Percentiles rank a stretch among this genome's conserved stretches.
These are phyloP conservation scores for Leptogaster cylindrica DNA, from an alignment of 2,888 invertebrate species.

Conservation along the genomic window DNA sequence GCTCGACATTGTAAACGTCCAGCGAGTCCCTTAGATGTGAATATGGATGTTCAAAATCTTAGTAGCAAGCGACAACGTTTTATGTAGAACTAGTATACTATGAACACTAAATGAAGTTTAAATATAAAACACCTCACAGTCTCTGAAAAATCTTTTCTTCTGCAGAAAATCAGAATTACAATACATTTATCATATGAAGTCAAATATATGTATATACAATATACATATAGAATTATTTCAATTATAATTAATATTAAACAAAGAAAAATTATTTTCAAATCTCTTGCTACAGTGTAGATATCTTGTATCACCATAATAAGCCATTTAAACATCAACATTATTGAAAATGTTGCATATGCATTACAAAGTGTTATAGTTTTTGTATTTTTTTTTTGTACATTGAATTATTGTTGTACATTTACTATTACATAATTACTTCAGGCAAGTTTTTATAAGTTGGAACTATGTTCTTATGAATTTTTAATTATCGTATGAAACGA, in stretches of 20 bases:
- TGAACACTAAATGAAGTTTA: constrained; percentile 2
- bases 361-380: not conserved
- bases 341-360: too few relatives aligned
- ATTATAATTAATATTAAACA: too few relatives aligned
- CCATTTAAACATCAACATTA: not conserved
- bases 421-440: too few relatives aligned
- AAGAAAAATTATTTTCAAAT: not conserved
- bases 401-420: too few relatives aligned
- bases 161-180: constrained; percentile 17
- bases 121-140: too few relatives aligned
- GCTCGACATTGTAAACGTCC: constrained; percentile 75
- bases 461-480: too few relatives aligned
- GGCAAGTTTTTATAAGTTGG: too few relatives aligned
- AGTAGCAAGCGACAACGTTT: constrained; percentile 73
- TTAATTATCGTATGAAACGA: too few relatives aligned
- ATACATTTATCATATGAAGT: not conserved
- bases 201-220: too few relatives aligned
- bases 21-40: constrained; percentile 73
- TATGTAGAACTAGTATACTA: constrained; percentile 63
- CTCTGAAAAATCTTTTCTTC: too few relatives aligned
- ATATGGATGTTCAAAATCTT: constrained; percentile 79
- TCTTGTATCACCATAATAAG: not conserved
- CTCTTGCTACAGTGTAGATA: not conserved
- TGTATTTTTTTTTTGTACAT: not conserved
- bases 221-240: too few relatives aligned